These are phyloP conservation scores for Morpho helenor DNA, from an alignment of 2,888 invertebrate genomes.

Conservation along the genomic window DNA sequence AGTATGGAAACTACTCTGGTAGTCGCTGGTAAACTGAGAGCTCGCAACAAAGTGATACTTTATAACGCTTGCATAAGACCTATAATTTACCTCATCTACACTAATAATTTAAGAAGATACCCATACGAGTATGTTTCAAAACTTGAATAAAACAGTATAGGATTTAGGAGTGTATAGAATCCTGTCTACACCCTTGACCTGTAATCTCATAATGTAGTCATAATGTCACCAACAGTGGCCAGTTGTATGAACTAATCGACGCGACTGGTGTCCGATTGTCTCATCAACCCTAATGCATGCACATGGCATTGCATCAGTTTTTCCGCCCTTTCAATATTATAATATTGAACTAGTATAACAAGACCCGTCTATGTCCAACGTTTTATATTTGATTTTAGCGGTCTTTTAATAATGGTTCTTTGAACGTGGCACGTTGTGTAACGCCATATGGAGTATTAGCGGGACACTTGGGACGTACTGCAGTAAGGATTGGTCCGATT, in stretches of 20 bases:
- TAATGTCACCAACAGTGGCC: conserved; percentile 35
- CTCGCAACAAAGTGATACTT: no score
- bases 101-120: no score
- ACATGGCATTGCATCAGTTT: conserved; percentile 73
- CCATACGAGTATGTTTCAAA: no score
- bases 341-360: conserved; percentile 46
- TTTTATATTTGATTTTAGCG: conserved; percentile 27
- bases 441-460: conserved; percentile 77
- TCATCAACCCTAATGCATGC: conserved; percentile 75
- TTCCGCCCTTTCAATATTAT: conserved; percentile 61
- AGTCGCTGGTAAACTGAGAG: no score
- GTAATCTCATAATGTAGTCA: conserved; percentile 16
- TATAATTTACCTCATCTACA: no score
- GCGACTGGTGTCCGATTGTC: conserved; percentile 61
- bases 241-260: conserved; percentile 66
- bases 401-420: conserved; percentile 49
- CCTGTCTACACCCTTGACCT: no score
- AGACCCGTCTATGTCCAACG: conserved; percentile 33
- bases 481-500: conserved; percentile 59
- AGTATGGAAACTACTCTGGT: no score
- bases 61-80: no score
- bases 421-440: conserved; percentile 56
- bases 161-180: no score
- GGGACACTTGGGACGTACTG: conserved; percentile 68
- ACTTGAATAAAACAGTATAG: no score